Conservation (phyloP, 1,140 invertebrate species). For the Nasonia giraulti region DNA sequence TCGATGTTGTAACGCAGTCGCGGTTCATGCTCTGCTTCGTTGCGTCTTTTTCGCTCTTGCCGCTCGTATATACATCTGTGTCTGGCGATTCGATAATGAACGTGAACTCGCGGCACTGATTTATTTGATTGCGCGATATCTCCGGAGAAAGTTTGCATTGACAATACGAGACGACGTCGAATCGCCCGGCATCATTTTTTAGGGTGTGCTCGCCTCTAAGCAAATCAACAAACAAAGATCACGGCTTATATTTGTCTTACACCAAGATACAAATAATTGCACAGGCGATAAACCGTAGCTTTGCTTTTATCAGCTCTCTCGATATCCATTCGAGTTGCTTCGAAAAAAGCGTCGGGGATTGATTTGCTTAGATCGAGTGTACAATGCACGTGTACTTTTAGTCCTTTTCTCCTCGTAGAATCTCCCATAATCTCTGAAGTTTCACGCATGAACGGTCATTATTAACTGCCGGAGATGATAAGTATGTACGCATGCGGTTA, state of each 20-base stretch:
- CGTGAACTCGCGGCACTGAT: neutral
- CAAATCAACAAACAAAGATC: constrained; percentile 1
- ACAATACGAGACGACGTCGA: neutral
- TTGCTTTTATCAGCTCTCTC: too few species aligned
- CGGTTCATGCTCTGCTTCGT: constrained; percentile 31
- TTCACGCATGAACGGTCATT: neutral
- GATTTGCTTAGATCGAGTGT: neutral
- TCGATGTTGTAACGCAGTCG: constrained; percentile 4
- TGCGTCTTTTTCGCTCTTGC: constrained; percentile 45
- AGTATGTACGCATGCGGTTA: neutral
- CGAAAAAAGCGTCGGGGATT: neutral
- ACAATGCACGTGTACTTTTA: neutral
- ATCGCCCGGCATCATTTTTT: neutral
- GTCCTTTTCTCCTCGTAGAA: neutral
- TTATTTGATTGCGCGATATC: neutral
- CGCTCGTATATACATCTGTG: neutral
- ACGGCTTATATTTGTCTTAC: too few species aligned
- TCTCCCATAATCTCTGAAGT: neutral
- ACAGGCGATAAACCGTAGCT: too few species aligned
- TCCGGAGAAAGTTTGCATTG: neutral
- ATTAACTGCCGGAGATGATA: neutral
- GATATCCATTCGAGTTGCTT: neutral
- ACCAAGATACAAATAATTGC: neutral
- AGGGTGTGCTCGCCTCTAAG: neutral
- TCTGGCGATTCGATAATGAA: constrained; percentile 23